Evolutionary conservation across 2,797 vertebrate species (phyloP).

Genomic region (Hemitrygon akajei): DNA sequence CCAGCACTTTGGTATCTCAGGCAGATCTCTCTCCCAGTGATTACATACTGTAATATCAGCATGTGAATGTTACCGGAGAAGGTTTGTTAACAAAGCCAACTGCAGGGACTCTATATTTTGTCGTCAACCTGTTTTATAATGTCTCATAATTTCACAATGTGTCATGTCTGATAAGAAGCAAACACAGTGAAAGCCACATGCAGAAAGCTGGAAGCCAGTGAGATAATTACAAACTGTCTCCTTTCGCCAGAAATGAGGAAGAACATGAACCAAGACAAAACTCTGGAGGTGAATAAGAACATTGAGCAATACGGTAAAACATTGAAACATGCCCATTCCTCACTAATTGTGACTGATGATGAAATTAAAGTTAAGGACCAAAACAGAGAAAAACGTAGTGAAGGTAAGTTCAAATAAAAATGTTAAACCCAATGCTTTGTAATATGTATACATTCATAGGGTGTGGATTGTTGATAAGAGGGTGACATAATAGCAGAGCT

Average conservation of each 20-base stretch:
- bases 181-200: neutral
- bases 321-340: constrained; percentile 46
- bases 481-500: too few species aligned
- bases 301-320: constrained; percentile 58
- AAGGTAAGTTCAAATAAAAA: constrained; percentile 39
- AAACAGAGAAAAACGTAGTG: constrained; percentile 6
- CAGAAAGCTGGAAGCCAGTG: neutral
- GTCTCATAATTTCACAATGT: neutral
- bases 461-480: too few species aligned
- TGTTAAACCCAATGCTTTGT: neutral
- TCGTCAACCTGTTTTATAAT: neutral
- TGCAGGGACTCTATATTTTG: neutral
- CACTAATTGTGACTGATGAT: constrained; percentile 39
- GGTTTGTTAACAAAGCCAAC: neutral
- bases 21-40: too few species aligned
- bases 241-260: constrained; percentile 69
- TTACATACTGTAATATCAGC: neutral
- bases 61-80: neutral
- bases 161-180: neutral
- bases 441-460: neutral
- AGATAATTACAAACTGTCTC: neutral
- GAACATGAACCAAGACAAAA: constrained; percentile 79
- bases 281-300: constrained; percentile 58
- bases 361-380: neutral
- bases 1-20: too few species aligned